Evolutionary conservation across 2,797 vertebrate species (phyloP).

Genomic region (Peromyscus aztecus): DNA sequence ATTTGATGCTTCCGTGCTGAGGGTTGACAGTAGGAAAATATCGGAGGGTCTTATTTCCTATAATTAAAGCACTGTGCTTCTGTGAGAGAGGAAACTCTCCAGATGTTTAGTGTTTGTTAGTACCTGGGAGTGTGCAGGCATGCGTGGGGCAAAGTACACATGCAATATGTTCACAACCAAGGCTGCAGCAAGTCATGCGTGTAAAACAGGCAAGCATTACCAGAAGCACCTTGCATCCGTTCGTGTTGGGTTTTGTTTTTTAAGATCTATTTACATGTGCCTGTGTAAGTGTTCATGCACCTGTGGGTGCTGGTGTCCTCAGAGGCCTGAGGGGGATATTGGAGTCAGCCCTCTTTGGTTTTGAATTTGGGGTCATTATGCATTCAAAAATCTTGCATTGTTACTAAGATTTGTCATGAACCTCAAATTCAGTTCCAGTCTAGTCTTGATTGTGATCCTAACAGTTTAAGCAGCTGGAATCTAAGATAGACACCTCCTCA

Average conservation of each 20-base stretch:
- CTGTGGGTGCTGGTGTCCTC: background rate
- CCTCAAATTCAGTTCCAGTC: background rate
- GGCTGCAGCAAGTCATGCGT: fast-evolving
- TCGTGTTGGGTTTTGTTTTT: background rate
- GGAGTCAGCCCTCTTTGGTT: background rate
- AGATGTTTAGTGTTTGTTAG: background rate
- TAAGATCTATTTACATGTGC: background rate
- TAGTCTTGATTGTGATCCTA: background rate
- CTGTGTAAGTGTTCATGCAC: background rate
- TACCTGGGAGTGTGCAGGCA: background rate
- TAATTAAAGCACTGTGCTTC: background rate
- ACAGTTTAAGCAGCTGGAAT: background rate
- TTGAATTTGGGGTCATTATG: background rate
- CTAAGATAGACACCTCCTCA: background rate
- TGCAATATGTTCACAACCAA: background rate
- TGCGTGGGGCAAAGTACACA: background rate
- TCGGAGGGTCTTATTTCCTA: background rate
- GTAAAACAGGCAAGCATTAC: background rate
- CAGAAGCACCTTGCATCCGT: background rate
- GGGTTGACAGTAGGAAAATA: background rate
- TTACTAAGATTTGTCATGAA: background rate
- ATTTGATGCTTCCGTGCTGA: background rate
- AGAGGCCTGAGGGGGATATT: background rate
- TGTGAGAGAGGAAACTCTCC: background rate
- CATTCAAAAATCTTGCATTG: background rate